A percentile compares a stretch with the other conserved stretches of the same genome.
Conservation (phyloP, 2,797 vertebrate genomes). For the Sparus aurata region DNA sequence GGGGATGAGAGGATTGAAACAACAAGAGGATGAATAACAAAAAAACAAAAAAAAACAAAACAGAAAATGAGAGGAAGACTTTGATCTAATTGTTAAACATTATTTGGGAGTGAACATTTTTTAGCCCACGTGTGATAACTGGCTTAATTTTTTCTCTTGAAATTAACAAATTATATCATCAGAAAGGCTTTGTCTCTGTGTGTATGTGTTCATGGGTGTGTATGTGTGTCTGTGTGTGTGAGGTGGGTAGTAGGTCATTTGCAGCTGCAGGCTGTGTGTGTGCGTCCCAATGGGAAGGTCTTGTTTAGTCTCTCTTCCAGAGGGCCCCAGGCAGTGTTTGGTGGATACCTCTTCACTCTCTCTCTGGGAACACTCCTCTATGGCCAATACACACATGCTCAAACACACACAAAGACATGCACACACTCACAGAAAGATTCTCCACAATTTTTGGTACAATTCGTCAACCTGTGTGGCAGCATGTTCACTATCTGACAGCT, state of each 20-base stretch:
- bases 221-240: slow-evolving; percentile 69
- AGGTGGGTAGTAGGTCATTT: slow-evolving; percentile 90
- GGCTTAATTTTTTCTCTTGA: slow-evolving; percentile 73
- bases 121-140: slow-evolving; percentile 84
- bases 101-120: slow-evolving; percentile 76
- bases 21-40: slow-evolving; percentile 45
- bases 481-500: slow-evolving; percentile 81
- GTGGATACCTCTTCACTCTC: slow-evolving; percentile 90
- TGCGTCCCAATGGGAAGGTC: slow-evolving; percentile 88
- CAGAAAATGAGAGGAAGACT: slow-evolving; percentile 48
- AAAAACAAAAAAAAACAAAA: slow-evolving; percentile 23
- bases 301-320: slow-evolving; percentile 93
- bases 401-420: slow-evolving; percentile 10
- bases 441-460: slow-evolving; percentile 47
- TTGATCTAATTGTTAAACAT: slow-evolving; percentile 85
- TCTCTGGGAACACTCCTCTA: slow-evolving; percentile 82
- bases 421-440: slow-evolving; percentile 26
- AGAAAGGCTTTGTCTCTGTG: slow-evolving; percentile 79
- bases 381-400: slow-evolving; percentile 47
- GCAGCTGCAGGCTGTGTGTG: slow-evolving; percentile 88
- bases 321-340: slow-evolving; percentile 88
- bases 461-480: slow-evolving; percentile 60
- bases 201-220: slow-evolving; percentile 62
- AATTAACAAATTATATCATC: slow-evolving; percentile 90
- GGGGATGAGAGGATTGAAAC: slow-evolving; percentile 28